Conservation (phyloP, 2,113 vertebrate species). For the Pteronura brasiliensis region DNA sequence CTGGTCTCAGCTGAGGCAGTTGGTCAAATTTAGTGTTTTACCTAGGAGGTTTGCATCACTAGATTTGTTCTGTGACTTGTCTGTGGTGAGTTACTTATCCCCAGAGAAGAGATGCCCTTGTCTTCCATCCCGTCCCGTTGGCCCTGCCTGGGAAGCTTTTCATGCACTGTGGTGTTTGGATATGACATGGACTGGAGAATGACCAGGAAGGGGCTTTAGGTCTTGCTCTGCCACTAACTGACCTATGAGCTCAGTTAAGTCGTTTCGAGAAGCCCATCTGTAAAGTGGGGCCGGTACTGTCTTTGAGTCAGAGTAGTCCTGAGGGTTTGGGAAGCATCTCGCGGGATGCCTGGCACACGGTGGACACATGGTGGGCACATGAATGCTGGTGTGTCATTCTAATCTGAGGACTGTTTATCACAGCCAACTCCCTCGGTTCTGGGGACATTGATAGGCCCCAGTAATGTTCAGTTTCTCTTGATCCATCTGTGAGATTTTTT, state of each 20-base stretch:
- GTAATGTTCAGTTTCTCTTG: background rate
- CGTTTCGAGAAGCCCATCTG: background rate
- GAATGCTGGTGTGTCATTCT: fast-evolving
- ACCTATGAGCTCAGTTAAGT: background rate
- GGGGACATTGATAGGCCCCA: background rate
- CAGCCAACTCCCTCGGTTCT: background rate
- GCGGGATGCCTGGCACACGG: fast-evolving
- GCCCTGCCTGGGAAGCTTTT: background rate
- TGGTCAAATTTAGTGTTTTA: background rate
- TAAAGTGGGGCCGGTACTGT: background rate
- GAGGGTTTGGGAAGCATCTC: background rate
- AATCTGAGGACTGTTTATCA: background rate
- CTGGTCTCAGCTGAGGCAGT: background rate
- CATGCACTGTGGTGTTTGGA: fast-evolving
- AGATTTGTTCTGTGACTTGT: background rate
- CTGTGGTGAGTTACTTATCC: background rate
- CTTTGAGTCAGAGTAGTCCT: background rate
- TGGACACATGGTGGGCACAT: fast-evolving
- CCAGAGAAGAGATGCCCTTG: background rate
- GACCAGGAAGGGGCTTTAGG: background rate
- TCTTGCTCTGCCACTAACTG: background rate
- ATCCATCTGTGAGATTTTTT: background rate
- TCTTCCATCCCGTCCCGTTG: fast-evolving
- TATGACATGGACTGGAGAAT: fast-evolving
- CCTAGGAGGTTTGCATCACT: background rate